A percentile compares a stretch with the other conserved stretches of the same genome.
Conservation (phyloP, 2,888 invertebrate species). For the Pterobdella sp. region DNA sequence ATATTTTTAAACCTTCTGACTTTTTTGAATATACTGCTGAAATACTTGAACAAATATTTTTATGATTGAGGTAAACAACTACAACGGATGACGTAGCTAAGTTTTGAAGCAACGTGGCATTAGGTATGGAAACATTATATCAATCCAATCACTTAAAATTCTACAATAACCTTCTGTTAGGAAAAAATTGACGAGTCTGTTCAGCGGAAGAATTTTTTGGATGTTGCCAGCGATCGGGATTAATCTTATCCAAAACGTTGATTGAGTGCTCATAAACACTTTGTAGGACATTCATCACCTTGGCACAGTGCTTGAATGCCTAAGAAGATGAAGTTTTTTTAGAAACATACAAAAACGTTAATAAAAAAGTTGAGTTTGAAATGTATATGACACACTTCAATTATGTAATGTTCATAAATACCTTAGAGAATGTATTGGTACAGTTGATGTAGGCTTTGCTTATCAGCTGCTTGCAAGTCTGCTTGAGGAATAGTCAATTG, state of each 20-base stretch:
- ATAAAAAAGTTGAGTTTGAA: not conserved
- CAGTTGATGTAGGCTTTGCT: constrained; percentile 4
- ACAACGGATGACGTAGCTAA: too few relatives aligned
- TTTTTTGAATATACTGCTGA: too few relatives aligned
- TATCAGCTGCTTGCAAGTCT: constrained; percentile 12
- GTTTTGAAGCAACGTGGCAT: too few relatives aligned
- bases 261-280: constrained; percentile 22
- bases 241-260: constrained; percentile 21
- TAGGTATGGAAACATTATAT: too few relatives aligned
- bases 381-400: not conserved
- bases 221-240: constrained; percentile 21
- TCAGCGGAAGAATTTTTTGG: not conserved
- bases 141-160: too few relatives aligned
- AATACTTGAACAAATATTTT: too few relatives aligned
- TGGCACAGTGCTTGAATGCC: constrained; percentile 13
- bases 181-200: not conserved
- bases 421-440: constrained; percentile 1
- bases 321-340: not conserved
- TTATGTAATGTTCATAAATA: too few relatives aligned
- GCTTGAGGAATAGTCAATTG: not conserved
- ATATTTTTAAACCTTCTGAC: too few relatives aligned
- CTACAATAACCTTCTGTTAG: not conserved
- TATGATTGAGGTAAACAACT: too few relatives aligned
- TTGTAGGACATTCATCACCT: constrained; percentile 18
- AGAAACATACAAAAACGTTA: not conserved